Conservation (phyloP, 1,140 invertebrate genomes). For the Trichogramma pretiosum region DNA sequence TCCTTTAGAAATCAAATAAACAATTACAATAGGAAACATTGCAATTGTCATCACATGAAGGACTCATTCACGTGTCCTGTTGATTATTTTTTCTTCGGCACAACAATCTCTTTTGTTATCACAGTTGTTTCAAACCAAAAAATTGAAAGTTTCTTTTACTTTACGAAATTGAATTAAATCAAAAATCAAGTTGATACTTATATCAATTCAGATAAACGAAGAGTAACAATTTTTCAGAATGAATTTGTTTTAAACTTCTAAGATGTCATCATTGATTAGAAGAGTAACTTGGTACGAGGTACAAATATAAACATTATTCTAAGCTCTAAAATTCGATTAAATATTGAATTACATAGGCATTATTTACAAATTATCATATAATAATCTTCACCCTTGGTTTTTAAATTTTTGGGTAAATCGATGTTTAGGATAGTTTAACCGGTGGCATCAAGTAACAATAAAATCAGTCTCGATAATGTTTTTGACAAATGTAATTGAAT, state of each 20-base stretch:
- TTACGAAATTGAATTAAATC: neutral
- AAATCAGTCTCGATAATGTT: no score
- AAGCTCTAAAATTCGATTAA: no score
- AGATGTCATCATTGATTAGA: neutral
- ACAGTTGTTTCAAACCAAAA: slow-evolving; percentile 16
- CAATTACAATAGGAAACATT: neutral
- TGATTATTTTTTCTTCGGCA: slow-evolving; percentile 14
- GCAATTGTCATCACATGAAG: neutral
- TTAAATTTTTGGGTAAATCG: no score
- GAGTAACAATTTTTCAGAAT: neutral
- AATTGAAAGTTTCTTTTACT: neutral
- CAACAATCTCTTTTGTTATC: slow-evolving; percentile 15
- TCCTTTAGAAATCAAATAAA: slow-evolving; percentile 2
- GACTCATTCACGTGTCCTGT: neutral
- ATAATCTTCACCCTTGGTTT: no score
- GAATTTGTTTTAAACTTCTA: neutral
- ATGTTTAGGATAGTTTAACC: no score
- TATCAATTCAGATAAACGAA: neutral
- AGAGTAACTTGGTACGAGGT: neutral
- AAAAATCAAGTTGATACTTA: neutral
- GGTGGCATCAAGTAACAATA: no score
- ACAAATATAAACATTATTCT: slow-evolving; percentile 11
- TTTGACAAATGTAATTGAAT: no score
- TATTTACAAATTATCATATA: no score
- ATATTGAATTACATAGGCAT: no score